Conservation (phyloP, 1,140 invertebrate species). For the Myzus persicae region DNA sequence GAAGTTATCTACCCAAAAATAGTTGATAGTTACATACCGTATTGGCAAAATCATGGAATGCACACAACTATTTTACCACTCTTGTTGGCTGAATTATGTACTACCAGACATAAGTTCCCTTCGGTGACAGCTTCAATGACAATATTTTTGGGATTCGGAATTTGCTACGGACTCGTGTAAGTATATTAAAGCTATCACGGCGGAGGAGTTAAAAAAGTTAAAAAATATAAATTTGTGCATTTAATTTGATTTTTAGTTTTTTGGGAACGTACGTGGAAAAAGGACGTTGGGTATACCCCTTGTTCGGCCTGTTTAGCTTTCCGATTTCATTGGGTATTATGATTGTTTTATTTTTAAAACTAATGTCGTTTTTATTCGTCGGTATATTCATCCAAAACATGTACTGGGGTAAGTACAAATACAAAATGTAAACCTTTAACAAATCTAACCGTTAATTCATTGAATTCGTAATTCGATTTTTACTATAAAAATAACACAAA, state of each 20-base stretch:
- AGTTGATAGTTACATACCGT: conserved; percentile 71
- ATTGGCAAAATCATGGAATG: conserved; percentile 76
- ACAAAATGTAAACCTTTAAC: not conserved
- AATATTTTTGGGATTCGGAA: not conserved
- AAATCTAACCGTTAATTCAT: not conserved
- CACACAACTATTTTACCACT: conserved; percentile 75
- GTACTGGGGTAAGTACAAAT: conserved; percentile 49
- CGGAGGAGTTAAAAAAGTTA: not conserved
- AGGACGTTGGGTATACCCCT: conserved; percentile 56
- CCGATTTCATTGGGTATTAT: conserved; percentile 27
- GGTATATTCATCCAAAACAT: conserved; percentile 43
- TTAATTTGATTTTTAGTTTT: conserved; percentile 43
- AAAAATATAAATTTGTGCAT: not conserved
- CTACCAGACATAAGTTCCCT: conserved; percentile 78
- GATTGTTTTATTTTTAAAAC: not conserved
- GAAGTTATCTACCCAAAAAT: conserved; percentile 73
- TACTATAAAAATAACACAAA: too few species aligned
- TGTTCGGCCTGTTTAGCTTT: conserved; percentile 31
- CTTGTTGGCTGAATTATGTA: conserved; percentile 74
- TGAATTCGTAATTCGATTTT: too few species aligned
- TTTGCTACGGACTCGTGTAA: conserved; percentile 53
- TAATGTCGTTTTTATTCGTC: not conserved
- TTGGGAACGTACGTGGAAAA: conserved; percentile 51
- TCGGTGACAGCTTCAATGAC: not conserved
- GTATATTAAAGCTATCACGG: not conserved